A percentile compares a stretch with the other conserved stretches of the same genome.
Evolutionary conservation across 1,140 invertebrate genomes (phyloP).

Genomic region (Adelges cooleyi): DNA sequence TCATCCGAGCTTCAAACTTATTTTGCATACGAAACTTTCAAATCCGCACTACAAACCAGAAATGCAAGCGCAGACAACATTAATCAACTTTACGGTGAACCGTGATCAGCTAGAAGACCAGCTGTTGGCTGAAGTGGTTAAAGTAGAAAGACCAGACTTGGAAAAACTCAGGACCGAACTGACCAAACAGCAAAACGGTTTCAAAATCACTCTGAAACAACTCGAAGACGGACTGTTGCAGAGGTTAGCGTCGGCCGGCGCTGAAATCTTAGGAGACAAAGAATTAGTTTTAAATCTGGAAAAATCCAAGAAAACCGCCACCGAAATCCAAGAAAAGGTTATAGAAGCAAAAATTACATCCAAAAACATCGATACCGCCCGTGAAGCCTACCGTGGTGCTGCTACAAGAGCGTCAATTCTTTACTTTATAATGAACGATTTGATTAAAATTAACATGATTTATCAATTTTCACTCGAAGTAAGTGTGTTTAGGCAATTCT

Average conservation of each 20-base stretch:
- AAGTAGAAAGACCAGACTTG: conserved; percentile 82
- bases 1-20: conserved; percentile 68
- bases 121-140: conserved; percentile 83
- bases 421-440: conserved; percentile 89
- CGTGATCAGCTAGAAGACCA: conserved; percentile 87
- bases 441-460: conserved; percentile 87
- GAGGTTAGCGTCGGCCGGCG: conserved; percentile 74
- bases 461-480: conserved; percentile 92
- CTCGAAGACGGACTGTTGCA: conserved; percentile 81
- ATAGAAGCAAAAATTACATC: conserved; percentile 74
- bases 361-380: conserved; percentile 75
- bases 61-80: conserved; percentile 88
- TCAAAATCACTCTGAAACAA: conserved; percentile 83
- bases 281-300: conserved; percentile 85
- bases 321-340: conserved; percentile 77
- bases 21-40: conserved; percentile 85
- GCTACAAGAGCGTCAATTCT: conserved; percentile 76
- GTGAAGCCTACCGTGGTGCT: conserved; percentile 77
- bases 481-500: conserved; percentile 21
- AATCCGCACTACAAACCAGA: conserved; percentile 95
- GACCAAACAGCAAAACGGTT: conserved; percentile 87
- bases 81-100: conserved; percentile 93
- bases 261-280: conserved; percentile 80
- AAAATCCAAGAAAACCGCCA: conserved; percentile 82
- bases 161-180: conserved; percentile 57